phyloP scores from a whole-genome alignment of 92 coral and sea anemone genomes.

The Anthopleura xanthogrammica region DNA sequence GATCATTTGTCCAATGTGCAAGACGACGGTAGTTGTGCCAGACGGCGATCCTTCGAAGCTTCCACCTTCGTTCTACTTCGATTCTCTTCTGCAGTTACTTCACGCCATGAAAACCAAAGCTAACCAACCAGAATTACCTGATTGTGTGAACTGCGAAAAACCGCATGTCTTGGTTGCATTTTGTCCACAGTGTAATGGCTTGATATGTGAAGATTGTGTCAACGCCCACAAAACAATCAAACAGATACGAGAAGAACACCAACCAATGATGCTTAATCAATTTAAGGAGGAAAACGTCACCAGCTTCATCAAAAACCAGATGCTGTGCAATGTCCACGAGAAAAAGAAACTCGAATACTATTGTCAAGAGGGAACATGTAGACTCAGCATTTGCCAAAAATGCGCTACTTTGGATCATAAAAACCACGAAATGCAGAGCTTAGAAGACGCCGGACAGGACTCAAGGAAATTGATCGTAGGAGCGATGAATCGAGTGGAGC shows the following conservation, averaged over 20 bases:
- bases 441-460: constrained; percentile 7
- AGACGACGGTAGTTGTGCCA: not conserved
- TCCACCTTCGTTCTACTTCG: constrained; percentile 4
- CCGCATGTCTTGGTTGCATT: not conserved
- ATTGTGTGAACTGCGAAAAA: not conserved
- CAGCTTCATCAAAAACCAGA: constrained; percentile 1
- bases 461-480: not conserved
- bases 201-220: constrained; percentile 5
- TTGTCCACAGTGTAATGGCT: constrained; percentile 19
- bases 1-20: constrained; percentile 7
- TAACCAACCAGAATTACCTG: not conserved
- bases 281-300: constrained; percentile 6
- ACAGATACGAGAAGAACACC: not conserved
- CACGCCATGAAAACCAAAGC: constrained; percentile 3
- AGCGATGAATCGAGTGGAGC: not conserved
- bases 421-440: constrained; percentile 2
- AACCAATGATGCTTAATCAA: not conserved
- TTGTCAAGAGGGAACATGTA: constrained; percentile 1
- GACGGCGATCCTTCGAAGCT: constrained; percentile 13
- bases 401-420: not conserved
- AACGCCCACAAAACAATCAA: not conserved
- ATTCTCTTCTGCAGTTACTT: not conserved
- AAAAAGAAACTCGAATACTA: constrained; percentile 4
- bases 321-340: constrained; percentile 10
- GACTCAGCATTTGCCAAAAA: constrained; percentile 7